Base-by-base conservation (phyloP, 1,140 invertebrate genomes). In the Ostrea edulis region DNA sequence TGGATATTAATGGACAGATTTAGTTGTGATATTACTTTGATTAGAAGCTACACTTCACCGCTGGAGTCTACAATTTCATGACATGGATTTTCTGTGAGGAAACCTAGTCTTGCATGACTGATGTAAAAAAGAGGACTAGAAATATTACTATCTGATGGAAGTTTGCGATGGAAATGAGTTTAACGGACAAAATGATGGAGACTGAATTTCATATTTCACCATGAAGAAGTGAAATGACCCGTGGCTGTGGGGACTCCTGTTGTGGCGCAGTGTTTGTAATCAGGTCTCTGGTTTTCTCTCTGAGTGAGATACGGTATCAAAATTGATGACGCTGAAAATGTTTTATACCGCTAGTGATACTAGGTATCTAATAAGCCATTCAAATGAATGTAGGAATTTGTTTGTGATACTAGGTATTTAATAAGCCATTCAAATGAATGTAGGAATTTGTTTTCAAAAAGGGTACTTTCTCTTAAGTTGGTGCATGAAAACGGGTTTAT, bases 101-200 rank as follows among this genome's bases (percentile, higher is more conserved):
- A 77, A 77, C 14, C 25, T 9, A 17, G 11, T 77, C 68, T 77
- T 29, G 68, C 68, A 25, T 77, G 68, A 77, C 68, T 77, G 68
- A 77, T 77, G 25, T 35, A 25, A 77, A 77, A n/a, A 77, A 77
- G 68, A 35, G 29, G 68, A 77, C 25, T 35, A 14, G 25, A 77
- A 77, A 12, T 29, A 12, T 77, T 35, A 9, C 25, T 77, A 77
- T 77, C 68, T 77, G 22, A 12, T 77, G 68, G 68, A 11, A 77
- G 68, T 25, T 25, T 77, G 68, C 14, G 68, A 77, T 77, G 68
- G 25, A 77, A 77, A 77, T 12, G 22, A 25, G 68, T 77, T 77
- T 77, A 29, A 17, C 25, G 29, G 29, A 77, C 25, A 77, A 77
- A 77, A 77, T 77, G 68, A 77, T 77, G 29, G 14, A 35, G 68